Conservation (phyloP, 2,888 invertebrate genomes). For the Caradrina kadenii region DNA sequence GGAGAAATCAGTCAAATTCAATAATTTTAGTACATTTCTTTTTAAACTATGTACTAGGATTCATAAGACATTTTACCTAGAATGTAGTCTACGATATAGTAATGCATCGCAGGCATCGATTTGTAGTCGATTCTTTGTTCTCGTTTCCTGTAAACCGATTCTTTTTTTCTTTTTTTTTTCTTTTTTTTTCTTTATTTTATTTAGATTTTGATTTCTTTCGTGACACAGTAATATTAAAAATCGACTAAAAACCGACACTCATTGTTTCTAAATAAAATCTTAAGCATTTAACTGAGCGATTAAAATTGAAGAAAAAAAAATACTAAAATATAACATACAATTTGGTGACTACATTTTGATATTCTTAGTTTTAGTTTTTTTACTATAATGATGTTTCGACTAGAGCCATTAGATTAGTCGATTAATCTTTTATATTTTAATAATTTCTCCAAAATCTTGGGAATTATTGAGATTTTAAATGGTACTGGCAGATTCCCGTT, state of each 20-base stretch:
- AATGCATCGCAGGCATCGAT: conserved; percentile 25
- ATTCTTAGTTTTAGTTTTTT: conserved; percentile 12
- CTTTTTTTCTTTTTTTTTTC: background rate
- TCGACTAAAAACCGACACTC: conserved; percentile 25
- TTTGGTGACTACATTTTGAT: conserved; percentile 21
- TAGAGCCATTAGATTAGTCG: conserved; percentile 17
- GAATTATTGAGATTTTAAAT: background rate
- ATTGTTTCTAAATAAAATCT: conserved; percentile 40
- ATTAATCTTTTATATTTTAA: background rate
- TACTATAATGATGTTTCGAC: conserved; percentile 25
- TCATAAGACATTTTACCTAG: conserved; percentile 74
- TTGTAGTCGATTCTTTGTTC: conserved; percentile 4
- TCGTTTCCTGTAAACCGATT: background rate
- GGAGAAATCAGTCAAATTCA: conserved; percentile 67
- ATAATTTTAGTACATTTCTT: conserved; percentile 51
- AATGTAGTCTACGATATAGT: conserved; percentile 59
- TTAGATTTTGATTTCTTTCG: background rate
- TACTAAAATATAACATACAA: conserved; percentile 8
- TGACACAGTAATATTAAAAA: background rate
- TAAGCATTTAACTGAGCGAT: conserved; percentile 56
- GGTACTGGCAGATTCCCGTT: background rate
- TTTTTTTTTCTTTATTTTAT: too few relatives aligned
- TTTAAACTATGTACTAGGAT: conserved; percentile 65
- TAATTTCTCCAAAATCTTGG: background rate
- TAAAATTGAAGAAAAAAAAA: conserved; percentile 24